These are phyloP conservation scores for Pelusios castaneus DNA, from an alignment of 2,113 vertebrate species.

Conservation along the genomic window DNA sequence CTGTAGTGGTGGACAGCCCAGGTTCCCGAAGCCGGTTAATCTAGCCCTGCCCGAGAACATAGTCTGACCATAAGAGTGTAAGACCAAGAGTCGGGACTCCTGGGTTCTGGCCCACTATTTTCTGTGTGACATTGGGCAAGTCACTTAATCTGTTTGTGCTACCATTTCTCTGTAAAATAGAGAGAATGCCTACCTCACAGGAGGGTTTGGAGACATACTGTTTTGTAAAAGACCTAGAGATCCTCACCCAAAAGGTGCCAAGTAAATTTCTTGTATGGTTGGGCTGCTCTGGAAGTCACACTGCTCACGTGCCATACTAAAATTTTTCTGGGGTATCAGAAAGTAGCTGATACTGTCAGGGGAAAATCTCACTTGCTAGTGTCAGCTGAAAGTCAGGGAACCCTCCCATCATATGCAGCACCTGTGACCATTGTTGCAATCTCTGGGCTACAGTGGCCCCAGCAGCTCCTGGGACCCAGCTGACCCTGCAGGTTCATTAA, in stretches of 20 bases:
- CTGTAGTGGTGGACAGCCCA: too few species aligned
- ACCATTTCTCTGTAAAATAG: not conserved
- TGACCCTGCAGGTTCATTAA: not conserved
- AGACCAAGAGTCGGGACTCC: not conserved
- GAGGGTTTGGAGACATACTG: rapidly evolving
- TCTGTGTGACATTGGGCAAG: not conserved
- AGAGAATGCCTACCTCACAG: not conserved
- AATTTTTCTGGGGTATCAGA: not conserved
- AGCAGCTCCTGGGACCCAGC: not conserved
- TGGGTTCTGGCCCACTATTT: rapidly evolving
- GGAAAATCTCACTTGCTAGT: not conserved
- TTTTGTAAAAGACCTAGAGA: not conserved
- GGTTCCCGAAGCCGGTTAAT: too few species aligned
- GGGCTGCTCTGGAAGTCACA: not conserved
- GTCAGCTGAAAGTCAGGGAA: not conserved
- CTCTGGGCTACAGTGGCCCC: not conserved
- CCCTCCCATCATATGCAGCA: not conserved
- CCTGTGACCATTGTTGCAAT: too few species aligned
- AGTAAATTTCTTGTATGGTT: rapidly evolving
- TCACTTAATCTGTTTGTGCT: not conserved
- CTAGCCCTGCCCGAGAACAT: not conserved
- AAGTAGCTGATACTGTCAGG: not conserved
- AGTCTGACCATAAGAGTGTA: rapidly evolving
- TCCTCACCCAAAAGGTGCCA: not conserved
- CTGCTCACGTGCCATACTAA: not conserved